Evolutionary conservation across 30 jellyfish, hydroid and myxozoan species (phyloP).

Genomic region (Hydractinia symbiolongicarpus): DNA sequence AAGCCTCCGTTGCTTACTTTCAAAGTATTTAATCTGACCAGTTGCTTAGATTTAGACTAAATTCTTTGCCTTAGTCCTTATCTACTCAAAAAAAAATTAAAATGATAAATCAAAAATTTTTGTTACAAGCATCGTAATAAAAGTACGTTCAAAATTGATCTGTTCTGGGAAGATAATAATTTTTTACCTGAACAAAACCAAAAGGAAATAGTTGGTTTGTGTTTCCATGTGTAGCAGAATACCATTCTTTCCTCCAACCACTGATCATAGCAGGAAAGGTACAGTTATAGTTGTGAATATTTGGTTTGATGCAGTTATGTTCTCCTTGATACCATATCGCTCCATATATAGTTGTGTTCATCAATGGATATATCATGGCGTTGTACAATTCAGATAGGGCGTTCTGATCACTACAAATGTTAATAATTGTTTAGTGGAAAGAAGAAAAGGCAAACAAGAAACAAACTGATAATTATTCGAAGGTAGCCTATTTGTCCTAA

Average conservation of each 20-base stretch:
- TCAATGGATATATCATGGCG: conserved; percentile 46
- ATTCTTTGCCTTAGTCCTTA: too few relatives aligned
- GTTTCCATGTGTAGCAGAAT: conserved; percentile 17
- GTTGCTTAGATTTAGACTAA: too few relatives aligned
- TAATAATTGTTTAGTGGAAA: background rate
- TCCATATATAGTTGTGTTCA: conserved; percentile 37
- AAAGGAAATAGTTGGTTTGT: conserved; percentile 38
- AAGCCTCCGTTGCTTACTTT: too few relatives aligned
- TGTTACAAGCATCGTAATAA: too few relatives aligned
- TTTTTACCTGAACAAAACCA: conserved; percentile 50
- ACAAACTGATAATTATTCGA: background rate
- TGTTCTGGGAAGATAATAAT: too few relatives aligned
- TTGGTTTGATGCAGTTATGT: conserved; percentile 12
- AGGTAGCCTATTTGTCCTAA: too few relatives aligned
- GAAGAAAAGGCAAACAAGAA: background rate
- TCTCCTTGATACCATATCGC: conserved; percentile 58
- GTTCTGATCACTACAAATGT: conserved; percentile 2
- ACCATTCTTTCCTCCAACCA: conserved; percentile 48
- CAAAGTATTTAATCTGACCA: too few relatives aligned
- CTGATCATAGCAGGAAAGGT: conserved; percentile 43
- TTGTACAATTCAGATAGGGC: conserved; percentile 29
- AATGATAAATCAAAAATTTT: too few relatives aligned
- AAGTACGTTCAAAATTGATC: too few relatives aligned
- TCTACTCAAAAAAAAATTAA: too few relatives aligned
- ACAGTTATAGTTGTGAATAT: conserved; percentile 17